A percentile compares a stretch with the other conserved stretches of the same genome.
phyloP scores from a whole-genome alignment of 2,113 vertebrate genomes.

The Cyrtonyx montezumae region DNA sequence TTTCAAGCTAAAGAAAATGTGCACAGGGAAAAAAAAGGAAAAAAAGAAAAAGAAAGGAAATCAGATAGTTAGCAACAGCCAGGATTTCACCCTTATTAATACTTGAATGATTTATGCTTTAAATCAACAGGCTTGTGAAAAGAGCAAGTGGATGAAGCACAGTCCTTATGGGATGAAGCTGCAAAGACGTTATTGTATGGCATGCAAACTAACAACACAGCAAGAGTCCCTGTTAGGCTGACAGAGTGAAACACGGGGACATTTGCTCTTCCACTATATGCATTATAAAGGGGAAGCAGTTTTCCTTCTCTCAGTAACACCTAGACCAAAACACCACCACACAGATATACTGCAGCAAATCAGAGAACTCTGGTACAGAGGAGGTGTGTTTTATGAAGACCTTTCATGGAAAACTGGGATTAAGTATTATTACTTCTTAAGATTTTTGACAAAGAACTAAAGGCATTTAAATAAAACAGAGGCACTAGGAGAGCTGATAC shows the following conservation, averaged over 20 bases:
- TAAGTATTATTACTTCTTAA: not conserved
- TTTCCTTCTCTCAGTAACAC: not conserved
- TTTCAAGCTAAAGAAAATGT: conserved; percentile 95
- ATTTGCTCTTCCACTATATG: not conserved
- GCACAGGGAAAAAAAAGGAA: conserved; percentile 74
- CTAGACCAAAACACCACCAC: not conserved
- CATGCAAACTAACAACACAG: conserved; percentile 6
- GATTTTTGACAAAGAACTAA: not conserved
- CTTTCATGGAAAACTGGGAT: not conserved
- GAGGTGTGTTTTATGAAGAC: not conserved
- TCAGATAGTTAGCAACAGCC: conserved; percentile 91
- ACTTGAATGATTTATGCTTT: conserved; percentile 60
- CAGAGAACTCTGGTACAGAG: not conserved
- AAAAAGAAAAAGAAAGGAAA: conserved; percentile 84
- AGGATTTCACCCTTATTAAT: conserved; percentile 71
- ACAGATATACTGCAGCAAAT: not conserved
- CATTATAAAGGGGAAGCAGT: not conserved
- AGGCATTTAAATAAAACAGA: not conserved
- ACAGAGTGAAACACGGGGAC: not conserved
- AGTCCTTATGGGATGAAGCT: conserved; percentile 29
- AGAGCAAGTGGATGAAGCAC: conserved; percentile 33
- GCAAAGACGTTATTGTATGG: not conserved
- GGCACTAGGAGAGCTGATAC: not conserved
- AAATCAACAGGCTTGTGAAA: conserved; percentile 8
- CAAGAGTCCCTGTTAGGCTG: not conserved